Base-by-base conservation (phyloP, 2,888 invertebrate species). In the Nudaria mundana region DNA sequence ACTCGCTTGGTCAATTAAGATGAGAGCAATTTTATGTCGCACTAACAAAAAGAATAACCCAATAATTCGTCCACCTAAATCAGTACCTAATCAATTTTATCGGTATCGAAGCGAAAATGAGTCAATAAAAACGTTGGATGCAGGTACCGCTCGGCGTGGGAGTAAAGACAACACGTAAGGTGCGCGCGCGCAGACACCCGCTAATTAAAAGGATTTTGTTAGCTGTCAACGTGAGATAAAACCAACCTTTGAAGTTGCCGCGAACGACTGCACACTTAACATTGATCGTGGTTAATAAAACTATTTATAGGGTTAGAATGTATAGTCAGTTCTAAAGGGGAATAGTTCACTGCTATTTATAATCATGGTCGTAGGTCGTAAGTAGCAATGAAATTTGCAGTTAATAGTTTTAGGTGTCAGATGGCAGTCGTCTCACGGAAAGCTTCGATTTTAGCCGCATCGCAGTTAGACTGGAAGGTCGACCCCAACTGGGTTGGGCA, bases 201-300 rank as follows among this genome's bases (percentile, higher is more conserved):
- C 77, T 86, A 87, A 88, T 88, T 88, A 88, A 88, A 88, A 83
- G 83, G 85, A 85, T 85, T 87, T 86, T 85, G 85, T 87, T 72
- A 84, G 79, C 82, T 86, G 87, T 88, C 87, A 86, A 78, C 76
- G 65, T 49, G 59, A 79, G 87, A 88, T 86, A 86, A 81, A 62
- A 56, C 57, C 48, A 47, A 25, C 50, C 77, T 85, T 86, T 87
- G 71, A 83, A 54, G 63, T 53, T 58, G 65, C 83, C 86, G 83
- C 69, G 47, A 44, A 45, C 50, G 48, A 44, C 45, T 48, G 53
- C 53, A 53, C 56, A 56, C 58, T 59, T 56, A 55, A 41, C 55
- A 46, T 47, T 46, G 44, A 57, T 56, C 52, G 39, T 43, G 56
- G 57, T 53, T 56, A 56, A 56, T 57, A 48, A 50, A 51, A 46